Base-by-base conservation (phyloP, 2,888 invertebrate species). In the Lordiphosa fenestrarum region DNA sequence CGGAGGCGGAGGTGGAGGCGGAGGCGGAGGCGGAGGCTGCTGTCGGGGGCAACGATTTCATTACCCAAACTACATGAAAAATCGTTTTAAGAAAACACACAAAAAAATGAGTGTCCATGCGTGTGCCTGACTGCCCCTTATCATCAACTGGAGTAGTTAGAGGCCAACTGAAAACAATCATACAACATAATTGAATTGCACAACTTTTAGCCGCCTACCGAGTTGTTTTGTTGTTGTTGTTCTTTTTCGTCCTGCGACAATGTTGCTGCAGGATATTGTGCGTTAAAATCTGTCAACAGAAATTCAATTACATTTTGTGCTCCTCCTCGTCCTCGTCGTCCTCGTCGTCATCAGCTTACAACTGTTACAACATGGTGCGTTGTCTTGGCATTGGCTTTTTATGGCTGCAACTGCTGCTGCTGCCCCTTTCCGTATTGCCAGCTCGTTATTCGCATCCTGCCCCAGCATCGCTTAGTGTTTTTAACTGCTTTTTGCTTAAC, bases 251-350 rank as follows among this genome's bases (percentile, higher is more conserved):
- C 12, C 10, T 39, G 58, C 60, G 67, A 69, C 77, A 76, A 66
- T 75, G 73, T 67, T 60, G 64, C 82, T 78, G 64, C 66, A 74
- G 82, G 84, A 82, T 82, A 74, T 84, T 78, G 80, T 78, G 83
- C 72, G 75, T 78, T 84, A 74, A 78, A 78, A 78, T 84, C 77
- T 84, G 84, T 84, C 78, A 82, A 82, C 83, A 84, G 75, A 78
- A 78, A 84, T 84, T 78, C 83, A 78, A 78, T 78, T 84, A 84
- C 78, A 74, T 59, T 75, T 69, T 69, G 55, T 55, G 42, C 56
- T 53, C 48, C 40, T 42, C 10, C 15, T 57, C 44, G 23, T 47
- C 21, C 9, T 60, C 23, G 9, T n/a, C 41, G n/a, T 52, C 36
- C 30, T 56, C 63, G 50, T 64, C 65, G 62, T 67, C 67, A 59